Percentiles rank a stretch among this genome's conserved stretches.
Conservation (phyloP, 1,140 invertebrate species). For the Atopsyche davidsoni region DNA sequence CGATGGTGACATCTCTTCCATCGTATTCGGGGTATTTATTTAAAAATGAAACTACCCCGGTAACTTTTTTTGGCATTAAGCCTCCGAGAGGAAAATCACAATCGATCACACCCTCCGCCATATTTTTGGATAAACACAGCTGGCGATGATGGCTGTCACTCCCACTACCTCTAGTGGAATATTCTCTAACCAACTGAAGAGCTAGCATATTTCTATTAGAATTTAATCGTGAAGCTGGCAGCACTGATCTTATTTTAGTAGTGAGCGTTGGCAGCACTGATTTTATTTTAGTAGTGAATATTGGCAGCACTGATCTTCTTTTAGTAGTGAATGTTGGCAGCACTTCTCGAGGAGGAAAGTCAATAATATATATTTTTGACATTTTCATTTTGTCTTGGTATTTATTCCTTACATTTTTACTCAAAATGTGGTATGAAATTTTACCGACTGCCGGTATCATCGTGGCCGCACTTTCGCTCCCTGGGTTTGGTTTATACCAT, state of each 20-base stretch:
- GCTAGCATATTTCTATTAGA: neutral
- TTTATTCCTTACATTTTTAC: too few relatives aligned
- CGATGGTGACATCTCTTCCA: conserved; percentile 85
- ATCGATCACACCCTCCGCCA: conserved; percentile 45
- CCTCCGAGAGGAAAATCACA: conserved; percentile 72
- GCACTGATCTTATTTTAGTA: too few relatives aligned
- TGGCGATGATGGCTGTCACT: conserved; percentile 1
- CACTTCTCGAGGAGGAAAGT: too few relatives aligned
- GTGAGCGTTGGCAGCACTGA: too few relatives aligned
- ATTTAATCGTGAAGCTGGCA: too few relatives aligned
- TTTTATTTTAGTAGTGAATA: too few relatives aligned
- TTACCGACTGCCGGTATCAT: conserved; percentile 54
- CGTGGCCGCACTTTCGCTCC: conserved; percentile 47
- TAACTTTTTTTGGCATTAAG: conserved; percentile 93
- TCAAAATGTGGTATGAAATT: conserved; percentile 60
- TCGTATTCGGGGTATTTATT: conserved; percentile 90
- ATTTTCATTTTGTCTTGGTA: too few relatives aligned
- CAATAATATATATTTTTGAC: too few relatives aligned
- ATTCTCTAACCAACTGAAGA: neutral
- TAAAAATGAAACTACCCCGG: conserved; percentile 81
- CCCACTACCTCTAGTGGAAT: conserved; percentile 12
- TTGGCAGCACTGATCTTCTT: too few relatives aligned
- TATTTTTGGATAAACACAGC: conserved; percentile 24
- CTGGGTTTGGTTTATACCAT: conserved; percentile 52
- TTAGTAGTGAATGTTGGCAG: too few relatives aligned